Conservation (phyloP, 2,888 invertebrate species). For the Hyalella azteca region DNA sequence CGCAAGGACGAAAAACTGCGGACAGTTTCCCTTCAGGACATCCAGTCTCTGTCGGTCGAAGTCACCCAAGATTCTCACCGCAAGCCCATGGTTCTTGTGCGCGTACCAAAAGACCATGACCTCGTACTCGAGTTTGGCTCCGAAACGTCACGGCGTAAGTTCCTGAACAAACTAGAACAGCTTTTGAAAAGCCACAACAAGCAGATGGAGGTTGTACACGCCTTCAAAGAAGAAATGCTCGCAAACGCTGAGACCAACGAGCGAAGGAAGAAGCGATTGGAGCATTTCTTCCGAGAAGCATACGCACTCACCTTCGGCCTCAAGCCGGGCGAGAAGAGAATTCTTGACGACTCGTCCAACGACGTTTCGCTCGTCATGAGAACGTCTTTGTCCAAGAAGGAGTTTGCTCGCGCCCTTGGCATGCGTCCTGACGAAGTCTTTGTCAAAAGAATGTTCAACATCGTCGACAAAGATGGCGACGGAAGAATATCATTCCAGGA, state of each 20-base stretch:
- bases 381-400: constrained; percentile 86
- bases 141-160: constrained; percentile 79
- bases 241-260: constrained; percentile 93
- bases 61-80: constrained; percentile 76
- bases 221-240: constrained; percentile 75
- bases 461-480: constrained; percentile 92
- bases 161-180: constrained; percentile 83
- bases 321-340: constrained; percentile 77
- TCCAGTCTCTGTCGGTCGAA: constrained; percentile 82
- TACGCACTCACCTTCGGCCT: constrained; percentile 91
- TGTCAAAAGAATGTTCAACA: constrained; percentile 96
- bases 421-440: constrained; percentile 95
- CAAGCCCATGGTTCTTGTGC: constrained; percentile 77
- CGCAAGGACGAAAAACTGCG: constrained; percentile 90
- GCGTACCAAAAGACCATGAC: constrained; percentile 88
- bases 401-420: constrained; percentile 93
- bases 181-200: constrained; percentile 85
- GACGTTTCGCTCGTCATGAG: constrained; percentile 91
- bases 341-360: constrained; percentile 70
- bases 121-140: constrained; percentile 90
- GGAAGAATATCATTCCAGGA: constrained; percentile 90
- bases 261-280: constrained; percentile 86
- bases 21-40: constrained; percentile 77
- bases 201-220: constrained; percentile 73
- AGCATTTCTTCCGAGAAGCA: constrained; percentile 94